Percentiles rank a stretch among this genome's conserved stretches.
These are phyloP conservation scores for Gymnorhina tibicen DNA, from an alignment of 2,113 vertebrate species.

Conservation along the genomic window DNA sequence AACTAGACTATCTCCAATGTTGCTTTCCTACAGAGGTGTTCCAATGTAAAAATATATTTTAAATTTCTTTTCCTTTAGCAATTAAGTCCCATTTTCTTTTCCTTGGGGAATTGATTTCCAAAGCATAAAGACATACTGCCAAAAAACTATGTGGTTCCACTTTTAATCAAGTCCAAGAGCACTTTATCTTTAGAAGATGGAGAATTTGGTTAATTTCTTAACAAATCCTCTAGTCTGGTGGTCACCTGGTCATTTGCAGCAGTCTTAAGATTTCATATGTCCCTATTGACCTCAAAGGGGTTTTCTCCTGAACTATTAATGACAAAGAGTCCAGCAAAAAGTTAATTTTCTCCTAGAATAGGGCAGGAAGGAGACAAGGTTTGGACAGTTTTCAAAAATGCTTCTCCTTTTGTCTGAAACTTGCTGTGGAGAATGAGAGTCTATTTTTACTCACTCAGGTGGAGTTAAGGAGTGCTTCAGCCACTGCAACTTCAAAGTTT, in stretches of 20 bases:
- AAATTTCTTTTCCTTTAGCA: neutral
- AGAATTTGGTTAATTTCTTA: neutral
- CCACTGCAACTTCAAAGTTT: neutral
- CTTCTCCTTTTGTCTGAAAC: neutral
- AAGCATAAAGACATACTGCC: neutral
- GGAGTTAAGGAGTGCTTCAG: neutral
- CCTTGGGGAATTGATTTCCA: neutral
- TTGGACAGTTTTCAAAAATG: neutral
- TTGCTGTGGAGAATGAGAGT: neutral
- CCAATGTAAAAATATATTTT: neutral
- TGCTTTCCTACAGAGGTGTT: neutral
- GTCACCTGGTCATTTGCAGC: neutral
- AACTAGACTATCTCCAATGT: neutral
- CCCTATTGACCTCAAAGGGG: neutral
- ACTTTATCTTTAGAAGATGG: neutral
- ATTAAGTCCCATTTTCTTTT: neutral
- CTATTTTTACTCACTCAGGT: neutral
- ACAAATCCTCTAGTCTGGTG: neutral
- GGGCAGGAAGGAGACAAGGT: neutral
- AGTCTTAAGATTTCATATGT: neutral
- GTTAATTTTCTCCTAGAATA: neutral
- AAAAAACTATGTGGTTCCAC: neutral
- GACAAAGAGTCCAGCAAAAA: neutral
- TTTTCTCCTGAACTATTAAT: neutral
- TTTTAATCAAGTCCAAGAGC: neutral